phyloP scores from a whole-genome alignment of 1,140 invertebrate species.

The Nephila pilipes region DNA sequence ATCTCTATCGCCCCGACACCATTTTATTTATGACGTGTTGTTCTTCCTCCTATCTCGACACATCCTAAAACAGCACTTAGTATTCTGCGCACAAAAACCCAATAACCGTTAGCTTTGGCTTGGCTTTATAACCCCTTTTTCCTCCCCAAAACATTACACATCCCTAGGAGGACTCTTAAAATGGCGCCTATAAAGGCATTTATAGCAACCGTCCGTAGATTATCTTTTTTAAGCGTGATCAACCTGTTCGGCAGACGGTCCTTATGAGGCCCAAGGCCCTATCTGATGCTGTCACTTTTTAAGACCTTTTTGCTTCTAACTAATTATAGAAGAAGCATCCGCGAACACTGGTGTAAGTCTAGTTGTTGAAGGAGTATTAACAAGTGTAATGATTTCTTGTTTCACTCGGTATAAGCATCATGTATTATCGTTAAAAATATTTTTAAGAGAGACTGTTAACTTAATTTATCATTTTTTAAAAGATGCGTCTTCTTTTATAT shows the following conservation, averaged over 20 bases:
- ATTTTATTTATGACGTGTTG: constrained; percentile 63
- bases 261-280: background rate
- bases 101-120: constrained; percentile 71
- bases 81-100: constrained; percentile 71
- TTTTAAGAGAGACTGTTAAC: no score
- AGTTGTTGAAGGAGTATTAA: no score
- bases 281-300: constrained; percentile 17
- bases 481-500: no score
- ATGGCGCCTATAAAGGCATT: constrained; percentile 64
- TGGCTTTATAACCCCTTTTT: constrained; percentile 66
- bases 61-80: constrained; percentile 66
- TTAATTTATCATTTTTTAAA: no score
- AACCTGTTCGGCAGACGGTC: background rate
- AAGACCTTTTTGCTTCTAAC: background rate
- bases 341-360: background rate
- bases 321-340: background rate
- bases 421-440: no score
- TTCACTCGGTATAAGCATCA: no score
- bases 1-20: constrained; percentile 44
- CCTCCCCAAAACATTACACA: background rate
- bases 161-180: constrained; percentile 3
- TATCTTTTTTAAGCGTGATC: constrained; percentile 65
- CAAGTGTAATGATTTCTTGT: no score
- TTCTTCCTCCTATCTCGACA: constrained; percentile 60
- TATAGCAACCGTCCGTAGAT: constrained; percentile 64